Base-by-base conservation (phyloP, 2,797 vertebrate genomes). In the Takifugu ocellatus region DNA sequence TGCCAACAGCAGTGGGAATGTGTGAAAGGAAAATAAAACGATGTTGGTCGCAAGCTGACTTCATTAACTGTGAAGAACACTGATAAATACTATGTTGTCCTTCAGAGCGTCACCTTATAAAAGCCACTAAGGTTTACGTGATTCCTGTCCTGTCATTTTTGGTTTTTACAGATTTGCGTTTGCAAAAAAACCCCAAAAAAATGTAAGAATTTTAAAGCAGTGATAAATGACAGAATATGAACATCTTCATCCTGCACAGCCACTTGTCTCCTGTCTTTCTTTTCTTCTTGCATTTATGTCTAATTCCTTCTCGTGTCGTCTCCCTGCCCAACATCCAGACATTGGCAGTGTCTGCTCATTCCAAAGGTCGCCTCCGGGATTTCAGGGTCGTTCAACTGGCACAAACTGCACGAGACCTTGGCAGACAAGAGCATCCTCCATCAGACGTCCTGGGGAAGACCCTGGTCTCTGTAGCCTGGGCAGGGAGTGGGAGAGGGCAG, bases 381-480 rank as follows among this genome's bases (percentile, higher is more conserved):
- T 64, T 33, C 7, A 60, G 33, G 65, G 47, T 39, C 36, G 11
- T 62, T 47, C 43, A 44, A 49, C 15, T 56, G 50, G 72, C 58
- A 64, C 65, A 62, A 56, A 59, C 58, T 70, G 1, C 44, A 57
- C n/a, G 29, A 66, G 56, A 56, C 45, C 29, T 65, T 53, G 5
- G 49, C 31, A 3, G 15, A 25, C 36, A 15, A 0, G 39, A 51
- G 2, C 17, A 27, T 2, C 29, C 6, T n/a, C 25, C 54, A 55
- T 95, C 92, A 97, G 83, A 97, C 92, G 68, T 96, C 94, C 74
- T 95, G 93, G 43, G 93, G 92, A 59, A 92, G 72, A 36, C 91
- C 92, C 77, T 96, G 94, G 29, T 96, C 94, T 89, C 93, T 94
- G 81, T 93, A 95, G 61, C 94, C 95, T 97, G 89, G 57, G 61